Evolutionary conservation across 1,140 invertebrate species (phyloP), one percentile per base, ranked within the genome.

Genomic region (Ostrea edulis): DNA sequence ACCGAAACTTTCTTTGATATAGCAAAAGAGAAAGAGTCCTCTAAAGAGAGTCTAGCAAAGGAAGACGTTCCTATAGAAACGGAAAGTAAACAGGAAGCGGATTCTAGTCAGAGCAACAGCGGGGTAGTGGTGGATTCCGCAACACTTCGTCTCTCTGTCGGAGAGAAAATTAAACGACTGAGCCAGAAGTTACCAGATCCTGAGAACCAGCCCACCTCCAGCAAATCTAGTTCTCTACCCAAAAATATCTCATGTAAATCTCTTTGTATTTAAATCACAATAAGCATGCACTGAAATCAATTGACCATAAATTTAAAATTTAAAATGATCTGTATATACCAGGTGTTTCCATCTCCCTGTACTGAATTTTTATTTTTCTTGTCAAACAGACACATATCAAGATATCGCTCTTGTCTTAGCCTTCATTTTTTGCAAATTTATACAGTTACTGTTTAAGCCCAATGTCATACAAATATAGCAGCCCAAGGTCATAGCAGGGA

Each of bases 131-230:
- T 89, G 20, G 91, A 92, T 77, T 91, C 91, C 8, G 85, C 86
- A 25, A 92, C 91, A 9, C 77, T 91, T 52, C 81, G 91, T 22
- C 14, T 91, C 53, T 90, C 90, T 4, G 90, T 92, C 3, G 89
- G 90, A 71, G 91, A 92, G 54, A 92, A 92, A 88, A 91, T 92
- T 68, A 90, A 91, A 83, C 82, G 89, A 22, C 55, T 92, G 20
- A 85, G 83, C n/a, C 83, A 91, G 90, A 89, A 54, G 84, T 86
- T 65, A 85, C 68, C 68, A 5, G 68, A 77, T 11, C 85, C 65
- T 51, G 83, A 53, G 65, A 62, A 22, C 54, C 62, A 17, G 68
- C 65, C n/a, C 44, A 35, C 68, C 77, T 20, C 53, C 22, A 35
- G 35, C 81, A 84, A 77, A 77, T 29, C 68, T 14, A 77, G 68